Conservation (phyloP, 2,797 vertebrate species). For the Cynodonichthys magdalenae region DNA sequence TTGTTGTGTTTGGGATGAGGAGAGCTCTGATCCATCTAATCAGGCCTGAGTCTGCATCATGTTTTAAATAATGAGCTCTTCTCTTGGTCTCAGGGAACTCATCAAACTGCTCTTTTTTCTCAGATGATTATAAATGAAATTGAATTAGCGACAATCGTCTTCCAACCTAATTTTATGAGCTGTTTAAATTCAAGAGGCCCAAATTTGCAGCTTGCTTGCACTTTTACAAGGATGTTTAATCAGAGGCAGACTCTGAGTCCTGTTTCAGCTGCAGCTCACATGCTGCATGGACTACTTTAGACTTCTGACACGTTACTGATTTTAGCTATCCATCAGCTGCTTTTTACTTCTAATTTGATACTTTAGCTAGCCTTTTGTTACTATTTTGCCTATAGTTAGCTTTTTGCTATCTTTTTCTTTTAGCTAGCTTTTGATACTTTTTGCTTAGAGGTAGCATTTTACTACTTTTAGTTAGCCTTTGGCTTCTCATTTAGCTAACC, state of each 20-base stretch:
- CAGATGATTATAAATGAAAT: conserved; percentile 55
- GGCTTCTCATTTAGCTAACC: too few relatives aligned
- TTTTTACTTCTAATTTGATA: too few relatives aligned
- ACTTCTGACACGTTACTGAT: too few relatives aligned
- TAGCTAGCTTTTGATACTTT: too few relatives aligned
- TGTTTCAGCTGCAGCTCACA: too few relatives aligned
- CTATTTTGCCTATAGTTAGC: too few relatives aligned
- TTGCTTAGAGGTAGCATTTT: too few relatives aligned
- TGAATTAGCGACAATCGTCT: conserved; percentile 43
- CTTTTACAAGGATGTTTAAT: conserved; percentile 25
- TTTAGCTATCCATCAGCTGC: too few relatives aligned
- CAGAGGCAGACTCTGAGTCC: conserved; percentile 3
- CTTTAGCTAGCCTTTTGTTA: too few relatives aligned
- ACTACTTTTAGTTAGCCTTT: too few relatives aligned
- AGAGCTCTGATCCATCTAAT: conserved; percentile 29
- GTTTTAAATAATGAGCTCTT: conserved; percentile 30
- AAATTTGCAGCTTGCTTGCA: conserved; percentile 23
- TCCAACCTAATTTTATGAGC: conserved; percentile 41
- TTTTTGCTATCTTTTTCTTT: too few relatives aligned
- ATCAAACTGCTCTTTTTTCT: conserved; percentile 35
- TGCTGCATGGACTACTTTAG: too few relatives aligned
- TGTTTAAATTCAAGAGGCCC: conserved; percentile 50
- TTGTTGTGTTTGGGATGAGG: not conserved
- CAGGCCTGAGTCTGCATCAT: conserved; percentile 36
- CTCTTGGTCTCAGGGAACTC: conserved; percentile 36